A percentile compares a stretch with the other conserved stretches of the same genome.
These are phyloP conservation scores for Electrona antarctica DNA, from an alignment of 2,113 vertebrate species.

Conservation along the genomic window DNA sequence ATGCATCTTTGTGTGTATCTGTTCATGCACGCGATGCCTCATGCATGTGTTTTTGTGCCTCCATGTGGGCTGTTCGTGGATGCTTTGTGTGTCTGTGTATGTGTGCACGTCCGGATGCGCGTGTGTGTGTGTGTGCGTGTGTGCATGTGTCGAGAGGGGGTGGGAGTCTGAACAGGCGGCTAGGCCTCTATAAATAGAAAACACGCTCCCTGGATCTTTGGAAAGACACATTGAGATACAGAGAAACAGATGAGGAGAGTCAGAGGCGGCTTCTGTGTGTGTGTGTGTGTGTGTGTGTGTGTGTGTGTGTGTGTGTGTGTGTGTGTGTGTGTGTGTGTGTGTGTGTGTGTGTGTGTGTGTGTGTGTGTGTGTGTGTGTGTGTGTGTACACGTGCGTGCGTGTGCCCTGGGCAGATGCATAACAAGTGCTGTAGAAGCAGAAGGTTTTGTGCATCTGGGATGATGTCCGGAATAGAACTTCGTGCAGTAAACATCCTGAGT, in stretches of 20 bases:
- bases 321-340: not conserved
- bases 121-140: not conserved
- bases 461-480: too few relatives aligned
- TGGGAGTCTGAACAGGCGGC: slow-evolving; percentile 49
- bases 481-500: too few relatives aligned
- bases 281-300: not conserved
- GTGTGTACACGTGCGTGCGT: too few relatives aligned
- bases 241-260: slow-evolving; percentile 21
- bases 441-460: too few relatives aligned
- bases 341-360: slow-evolving; percentile 1
- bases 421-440: too few relatives aligned
- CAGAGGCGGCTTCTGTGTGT: slow-evolving; percentile 14
- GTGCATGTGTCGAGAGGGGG: slow-evolving; percentile 45
- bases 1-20: not conserved
- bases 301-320: too few relatives aligned
- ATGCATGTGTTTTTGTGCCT: not conserved
- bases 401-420: not conserved
- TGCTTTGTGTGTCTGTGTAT: slow-evolving; percentile 43
- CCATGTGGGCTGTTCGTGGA: slow-evolving; percentile 22
- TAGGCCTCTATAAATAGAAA: slow-evolving; percentile 67
- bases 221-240: slow-evolving; percentile 24
- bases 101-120: not conserved
- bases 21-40: not conserved
- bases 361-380: not conserved
- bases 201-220: slow-evolving; percentile 52